Evolutionary conservation across 2,797 vertebrate species (phyloP).

Genomic region (Eospalax fontanierii): DNA sequence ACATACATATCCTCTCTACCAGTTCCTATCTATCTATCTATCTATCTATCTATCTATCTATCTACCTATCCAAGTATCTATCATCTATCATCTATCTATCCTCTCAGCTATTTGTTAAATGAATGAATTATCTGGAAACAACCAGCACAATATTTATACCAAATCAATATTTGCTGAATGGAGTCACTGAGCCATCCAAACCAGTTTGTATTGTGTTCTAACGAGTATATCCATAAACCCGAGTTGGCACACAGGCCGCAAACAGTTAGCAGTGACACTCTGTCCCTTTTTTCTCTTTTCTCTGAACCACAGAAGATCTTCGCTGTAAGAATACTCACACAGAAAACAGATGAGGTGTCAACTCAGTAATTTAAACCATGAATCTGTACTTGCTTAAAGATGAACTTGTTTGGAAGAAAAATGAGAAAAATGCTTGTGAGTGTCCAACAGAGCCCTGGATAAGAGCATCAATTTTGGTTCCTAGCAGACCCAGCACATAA

Average conservation of each 20-base stretch:
- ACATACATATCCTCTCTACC: background rate
- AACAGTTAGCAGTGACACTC: constrained; percentile 50
- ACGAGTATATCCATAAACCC: constrained; percentile 61
- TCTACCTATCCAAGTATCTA: background rate
- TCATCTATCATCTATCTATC: background rate
- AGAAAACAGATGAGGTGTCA: constrained; percentile 87
- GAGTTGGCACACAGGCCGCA: background rate
- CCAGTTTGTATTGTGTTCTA: background rate
- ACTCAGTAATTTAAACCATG: constrained; percentile 85
- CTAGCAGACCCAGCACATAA: constrained; percentile 84
- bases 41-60: background rate
- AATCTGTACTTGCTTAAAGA: constrained; percentile 87
- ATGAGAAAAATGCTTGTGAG: constrained; percentile 85
- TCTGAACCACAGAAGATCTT: constrained; percentile 68
- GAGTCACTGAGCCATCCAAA: constrained; percentile 37
- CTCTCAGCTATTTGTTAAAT: background rate
- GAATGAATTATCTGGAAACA: background rate
- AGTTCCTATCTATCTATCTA: background rate
- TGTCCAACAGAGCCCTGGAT: constrained; percentile 83
- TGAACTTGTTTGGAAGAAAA: constrained; percentile 89
- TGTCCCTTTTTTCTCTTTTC: constrained; percentile 58
- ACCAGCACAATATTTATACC: background rate
- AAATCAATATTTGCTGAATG: background rate
- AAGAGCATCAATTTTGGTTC: constrained; percentile 87
- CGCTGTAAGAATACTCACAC: constrained; percentile 72